phyloP scores from a whole-genome alignment of 2,113 vertebrate genomes.

The Chlorocebus sabaeus region DNA sequence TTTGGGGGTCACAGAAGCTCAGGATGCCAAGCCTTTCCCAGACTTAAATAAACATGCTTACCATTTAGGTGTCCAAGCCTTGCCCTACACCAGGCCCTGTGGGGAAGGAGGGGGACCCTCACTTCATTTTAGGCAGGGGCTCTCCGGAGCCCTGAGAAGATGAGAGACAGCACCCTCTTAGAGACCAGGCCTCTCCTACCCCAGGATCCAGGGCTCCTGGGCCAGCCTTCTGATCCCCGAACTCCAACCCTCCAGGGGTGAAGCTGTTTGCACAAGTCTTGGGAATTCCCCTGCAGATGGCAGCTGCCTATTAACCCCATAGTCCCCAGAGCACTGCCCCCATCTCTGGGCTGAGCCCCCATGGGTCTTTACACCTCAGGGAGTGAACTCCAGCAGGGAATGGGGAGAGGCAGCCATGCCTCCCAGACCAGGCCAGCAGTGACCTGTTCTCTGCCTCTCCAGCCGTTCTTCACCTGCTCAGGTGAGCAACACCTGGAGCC shows the following conservation, averaged over 20 bases:
- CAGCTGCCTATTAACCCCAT: slow-evolving; percentile 78
- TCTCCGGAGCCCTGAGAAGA: neutral
- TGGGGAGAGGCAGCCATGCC: neutral
- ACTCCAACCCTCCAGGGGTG: slow-evolving; percentile 65
- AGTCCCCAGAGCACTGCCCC: slow-evolving; percentile 60
- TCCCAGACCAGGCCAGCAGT: slow-evolving; percentile 61
- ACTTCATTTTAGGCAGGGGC: slow-evolving; percentile 21
- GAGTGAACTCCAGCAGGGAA: slow-evolving; percentile 15
- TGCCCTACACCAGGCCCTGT: neutral
- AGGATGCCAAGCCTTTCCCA: slow-evolving; percentile 27
- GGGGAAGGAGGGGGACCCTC: slow-evolving; percentile 6
- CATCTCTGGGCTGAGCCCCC: neutral
- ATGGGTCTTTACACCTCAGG: slow-evolving; percentile 4
- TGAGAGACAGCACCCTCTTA: slow-evolving; percentile 13
- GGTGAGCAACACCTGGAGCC: slow-evolving; percentile 74
- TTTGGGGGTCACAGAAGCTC: slow-evolving; percentile 56
- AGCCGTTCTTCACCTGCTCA: slow-evolving; percentile 71
- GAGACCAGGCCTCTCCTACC: slow-evolving; percentile 39
- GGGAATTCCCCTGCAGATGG: slow-evolving; percentile 78
- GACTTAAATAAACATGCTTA: neutral
- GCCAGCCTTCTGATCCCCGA: slow-evolving; percentile 63
- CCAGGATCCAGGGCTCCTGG: slow-evolving; percentile 59
- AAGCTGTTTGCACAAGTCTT: slow-evolving; percentile 75
- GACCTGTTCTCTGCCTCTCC: slow-evolving; percentile 60
- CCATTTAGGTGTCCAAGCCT: neutral